Evolutionary conservation across 1,140 invertebrate species (phyloP).

Genomic region (Monomorium pharaonis): DNA sequence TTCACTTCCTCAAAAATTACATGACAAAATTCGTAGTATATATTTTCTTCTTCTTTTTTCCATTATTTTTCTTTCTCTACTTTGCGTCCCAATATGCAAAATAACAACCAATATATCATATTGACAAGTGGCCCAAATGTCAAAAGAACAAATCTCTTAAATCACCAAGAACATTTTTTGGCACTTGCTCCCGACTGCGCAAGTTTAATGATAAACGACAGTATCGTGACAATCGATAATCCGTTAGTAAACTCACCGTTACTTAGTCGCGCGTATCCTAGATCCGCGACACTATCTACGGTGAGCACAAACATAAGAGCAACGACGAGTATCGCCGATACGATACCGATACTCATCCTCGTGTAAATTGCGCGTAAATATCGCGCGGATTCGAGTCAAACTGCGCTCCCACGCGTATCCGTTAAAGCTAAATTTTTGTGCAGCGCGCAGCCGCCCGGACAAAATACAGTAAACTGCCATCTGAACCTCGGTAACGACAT

Average conservation of each 20-base stretch:
- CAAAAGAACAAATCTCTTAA: background rate
- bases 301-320: background rate
- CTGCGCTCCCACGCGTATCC: background rate
- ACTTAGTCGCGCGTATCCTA: background rate
- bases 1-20: background rate
- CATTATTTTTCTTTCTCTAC: background rate
- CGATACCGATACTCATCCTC: constrained; percentile 7
- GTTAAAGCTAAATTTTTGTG: background rate
- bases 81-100: background rate
- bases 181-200: background rate
- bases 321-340: background rate
- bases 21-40: background rate
- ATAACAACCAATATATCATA: background rate
- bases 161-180: background rate
- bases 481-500: constrained; percentile 70
- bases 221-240: background rate
- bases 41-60: background rate
- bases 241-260: constrained; percentile 29
- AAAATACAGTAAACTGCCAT: constrained; percentile 72
- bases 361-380: constrained; percentile 17
- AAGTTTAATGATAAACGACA: background rate
- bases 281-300: background rate
- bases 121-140: background rate
- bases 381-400: background rate
- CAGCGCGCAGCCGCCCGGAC: constrained; percentile 29